These are phyloP conservation scores for Dicrurus megarhynchus DNA, from an alignment of 2,113 vertebrate species.

Conservation along the genomic window DNA sequence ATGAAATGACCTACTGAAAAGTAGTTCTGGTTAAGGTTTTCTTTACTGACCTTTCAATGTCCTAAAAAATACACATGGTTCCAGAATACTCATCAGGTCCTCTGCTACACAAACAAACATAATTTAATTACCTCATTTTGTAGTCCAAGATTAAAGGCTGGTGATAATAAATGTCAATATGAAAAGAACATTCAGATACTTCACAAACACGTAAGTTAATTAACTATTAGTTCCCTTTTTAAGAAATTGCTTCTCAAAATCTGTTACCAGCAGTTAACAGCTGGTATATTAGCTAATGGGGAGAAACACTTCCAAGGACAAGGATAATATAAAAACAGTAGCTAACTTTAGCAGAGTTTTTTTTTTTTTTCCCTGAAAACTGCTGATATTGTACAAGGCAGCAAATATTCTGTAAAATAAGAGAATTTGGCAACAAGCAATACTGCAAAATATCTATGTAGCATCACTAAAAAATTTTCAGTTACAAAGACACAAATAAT, in stretches of 20 bases:
- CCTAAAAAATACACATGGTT: background rate
- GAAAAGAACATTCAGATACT: conserved; percentile 2
- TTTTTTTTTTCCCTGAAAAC: background rate
- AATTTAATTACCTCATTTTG: background rate
- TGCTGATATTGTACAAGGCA: background rate
- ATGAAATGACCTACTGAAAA: background rate
- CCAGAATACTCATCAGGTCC: background rate
- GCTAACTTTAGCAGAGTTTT: background rate
- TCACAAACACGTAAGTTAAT: background rate
- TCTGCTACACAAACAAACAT: background rate
- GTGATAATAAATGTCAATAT: background rate
- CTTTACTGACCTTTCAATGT: background rate
- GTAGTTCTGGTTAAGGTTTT: background rate
- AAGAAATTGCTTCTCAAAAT: conserved; percentile 11
- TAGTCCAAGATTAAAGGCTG: background rate
- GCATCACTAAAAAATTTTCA: background rate
- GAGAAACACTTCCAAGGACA: background rate
- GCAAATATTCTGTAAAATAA: background rate
- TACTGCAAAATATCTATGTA: background rate
- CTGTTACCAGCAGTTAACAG: background rate
- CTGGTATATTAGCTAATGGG: background rate
- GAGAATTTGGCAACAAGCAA: background rate
- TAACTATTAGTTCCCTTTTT: background rate
- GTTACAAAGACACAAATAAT: background rate
- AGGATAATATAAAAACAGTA: background rate